A percentile compares a stretch with the other conserved stretches of the same genome.
These are phyloP conservation scores for Camponotus floridanus DNA, from an alignment of 1,140 invertebrate genomes.

Conservation along the genomic window DNA sequence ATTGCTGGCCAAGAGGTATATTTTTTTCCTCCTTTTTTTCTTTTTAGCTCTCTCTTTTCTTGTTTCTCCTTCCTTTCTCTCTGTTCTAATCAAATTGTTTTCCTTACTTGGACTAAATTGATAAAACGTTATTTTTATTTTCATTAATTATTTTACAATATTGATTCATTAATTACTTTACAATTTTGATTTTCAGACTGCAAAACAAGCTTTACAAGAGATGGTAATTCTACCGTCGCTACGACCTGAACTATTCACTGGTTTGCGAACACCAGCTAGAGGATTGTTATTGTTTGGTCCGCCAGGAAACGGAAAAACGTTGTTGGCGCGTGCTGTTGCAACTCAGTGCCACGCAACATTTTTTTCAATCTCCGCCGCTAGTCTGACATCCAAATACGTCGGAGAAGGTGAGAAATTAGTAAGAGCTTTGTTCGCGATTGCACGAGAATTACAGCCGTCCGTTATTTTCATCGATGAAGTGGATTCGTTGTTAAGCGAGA, in stretches of 20 bases:
- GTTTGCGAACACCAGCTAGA: slow-evolving; percentile 94
- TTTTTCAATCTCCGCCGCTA: slow-evolving; percentile 98
- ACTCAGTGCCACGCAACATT: slow-evolving; percentile 97
- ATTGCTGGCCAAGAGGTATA: slow-evolving; percentile 95
- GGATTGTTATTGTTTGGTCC: slow-evolving; percentile 98
- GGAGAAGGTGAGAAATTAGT: slow-evolving; percentile 99
- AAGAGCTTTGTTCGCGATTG: slow-evolving; percentile 97
- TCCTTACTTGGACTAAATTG: neutral
- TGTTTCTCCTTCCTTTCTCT: too few relatives aligned
- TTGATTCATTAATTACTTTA: neutral
- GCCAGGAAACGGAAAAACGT: slow-evolving; percentile 97
- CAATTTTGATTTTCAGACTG: slow-evolving; percentile 87
- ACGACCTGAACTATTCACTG: slow-evolving; percentile 98
- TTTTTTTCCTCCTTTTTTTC: too few relatives aligned
- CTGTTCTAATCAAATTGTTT: neutral
- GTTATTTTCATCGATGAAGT: slow-evolving; percentile 99
- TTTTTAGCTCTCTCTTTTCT: too few relatives aligned
- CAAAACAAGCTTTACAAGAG: slow-evolving; percentile 98
- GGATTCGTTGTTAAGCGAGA: slow-evolving; percentile 96
- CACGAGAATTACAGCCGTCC: slow-evolving; percentile 96
- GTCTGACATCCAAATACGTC: slow-evolving; percentile 99
- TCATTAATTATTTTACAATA: neutral
- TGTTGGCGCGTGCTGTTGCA: slow-evolving; percentile 96
- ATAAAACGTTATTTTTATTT: neutral
- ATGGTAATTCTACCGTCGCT: slow-evolving; percentile 98